Evolutionary conservation across 1,140 invertebrate species (phyloP), one percentile per base, ranked within the genome.

Genomic region (Berghia stephanieae): DNA sequence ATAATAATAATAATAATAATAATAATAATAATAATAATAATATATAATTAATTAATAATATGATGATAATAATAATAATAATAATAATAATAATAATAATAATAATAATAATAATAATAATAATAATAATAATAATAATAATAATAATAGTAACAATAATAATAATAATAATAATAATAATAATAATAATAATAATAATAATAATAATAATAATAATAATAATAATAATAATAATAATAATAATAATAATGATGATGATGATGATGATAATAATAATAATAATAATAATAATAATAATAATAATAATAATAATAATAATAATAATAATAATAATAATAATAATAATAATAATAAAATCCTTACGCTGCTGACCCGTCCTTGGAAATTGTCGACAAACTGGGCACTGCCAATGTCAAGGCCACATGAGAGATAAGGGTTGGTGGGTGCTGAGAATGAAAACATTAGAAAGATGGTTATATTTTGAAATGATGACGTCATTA

Each of bases 121-220:
- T 10, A 60, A n/a, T 10, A 60, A 60, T n/a, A 60, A 60, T 10
- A n/a, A 60, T 10, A 60, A n/a, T 10, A 60, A 60, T n/a, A 60
- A n/a, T 10, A n/a, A 60, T 10, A 60, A n/a, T 10, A 60, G 34
- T n/a, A 60, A 60, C n/a, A 60, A 60, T n/a, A 5, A 60, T n/a
- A 60, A 60, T n/a, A 60, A 60, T n/a, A 60, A 60, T n/a, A 60
- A 60, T 10, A 24, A 60, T 10, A 60, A 60, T n/a, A 60, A 60
- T n/a, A 60, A 60, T n/a, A 60, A 60, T n/a, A 60, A 60, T 10
- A 60, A 60, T 10, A 60, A n/a, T 10, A 60, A 60, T n/a, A 60
- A 60, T 10, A n/a, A 60, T n/a, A 60, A n/a, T 10, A 60, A 60
- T n/a, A 60, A n/a, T 10, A n/a, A 60, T n/a, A 60, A 60, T 10